These are phyloP conservation scores for Germaria angustata DNA, from an alignment of 2,888 invertebrate genomes.

Conservation along the genomic window DNA sequence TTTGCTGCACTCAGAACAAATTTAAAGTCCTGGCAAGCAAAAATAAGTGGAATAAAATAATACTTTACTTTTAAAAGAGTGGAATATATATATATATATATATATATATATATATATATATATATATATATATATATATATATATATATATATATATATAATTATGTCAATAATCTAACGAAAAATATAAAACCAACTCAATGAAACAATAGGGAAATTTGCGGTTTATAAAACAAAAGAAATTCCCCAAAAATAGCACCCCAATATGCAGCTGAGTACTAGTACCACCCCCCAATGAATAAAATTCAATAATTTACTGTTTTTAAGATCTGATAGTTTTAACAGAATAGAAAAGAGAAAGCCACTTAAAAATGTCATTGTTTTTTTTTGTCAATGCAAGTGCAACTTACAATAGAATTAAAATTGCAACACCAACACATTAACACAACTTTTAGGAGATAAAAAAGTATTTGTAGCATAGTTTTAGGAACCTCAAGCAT, in stretches of 20 bases:
- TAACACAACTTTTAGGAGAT: too few species aligned
- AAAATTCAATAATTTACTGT: conserved; percentile 52
- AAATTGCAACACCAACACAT: background rate
- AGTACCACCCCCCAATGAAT: conserved; percentile 3
- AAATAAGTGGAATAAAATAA: too few species aligned
- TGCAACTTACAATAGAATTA: background rate
- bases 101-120: too few species aligned
- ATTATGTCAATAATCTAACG: background rate
- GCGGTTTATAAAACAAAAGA: background rate
- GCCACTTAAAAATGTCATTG: background rate
- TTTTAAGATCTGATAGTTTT: conserved; percentile 48
- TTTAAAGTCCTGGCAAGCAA: background rate
- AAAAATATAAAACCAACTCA: conserved; percentile 24
- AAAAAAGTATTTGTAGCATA: conserved; percentile 27
- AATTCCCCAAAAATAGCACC: background rate
- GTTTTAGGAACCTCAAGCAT: conserved; percentile 2
- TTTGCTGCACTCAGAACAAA: too few species aligned
- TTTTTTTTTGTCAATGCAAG: background rate
- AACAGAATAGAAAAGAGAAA: background rate
- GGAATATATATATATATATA: too few species aligned
- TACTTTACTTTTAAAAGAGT: too few species aligned
- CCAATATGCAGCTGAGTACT: background rate
- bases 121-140: too few species aligned
- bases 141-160: too few species aligned
- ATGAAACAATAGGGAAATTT: background rate